A percentile compares a stretch with the other conserved stretches of the same genome.
These are phyloP conservation scores for Ahaetulla prasina DNA, from an alignment of 2,113 vertebrate genomes.

Conservation along the genomic window DNA sequence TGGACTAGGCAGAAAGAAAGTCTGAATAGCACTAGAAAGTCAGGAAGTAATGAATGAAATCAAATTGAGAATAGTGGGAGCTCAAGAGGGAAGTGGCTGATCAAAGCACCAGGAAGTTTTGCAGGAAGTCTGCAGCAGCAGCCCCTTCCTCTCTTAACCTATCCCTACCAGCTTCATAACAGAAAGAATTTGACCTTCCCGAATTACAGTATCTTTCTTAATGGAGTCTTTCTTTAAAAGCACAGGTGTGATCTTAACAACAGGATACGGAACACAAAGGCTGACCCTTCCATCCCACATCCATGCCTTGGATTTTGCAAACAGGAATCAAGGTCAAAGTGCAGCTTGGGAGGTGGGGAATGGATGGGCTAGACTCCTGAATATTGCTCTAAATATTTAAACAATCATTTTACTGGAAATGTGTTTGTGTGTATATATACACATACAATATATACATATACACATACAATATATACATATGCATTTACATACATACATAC, in stretches of 20 bases:
- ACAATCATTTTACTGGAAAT: neutral
- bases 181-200: slow-evolving; percentile 1
- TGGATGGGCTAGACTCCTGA: neutral
- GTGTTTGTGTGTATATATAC: neutral
- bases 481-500: neutral
- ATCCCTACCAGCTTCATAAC: neutral
- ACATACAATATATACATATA: neutral
- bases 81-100: neutral
- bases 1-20: neutral
- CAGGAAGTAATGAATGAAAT: neutral
- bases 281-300: neutral
- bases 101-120: slow-evolving; percentile 4
- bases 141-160: neutral
- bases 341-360: neutral
- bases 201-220: neutral
- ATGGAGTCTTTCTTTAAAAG: neutral
- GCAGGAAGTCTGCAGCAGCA: neutral
- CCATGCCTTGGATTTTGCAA: neutral
- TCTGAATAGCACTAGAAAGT: neutral
- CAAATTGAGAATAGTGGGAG: neutral
- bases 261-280: neutral
- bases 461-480: no score
- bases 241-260: slow-evolving; percentile 7
- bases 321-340: neutral
- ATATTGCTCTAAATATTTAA: neutral